phyloP scores from a whole-genome alignment of 2,113 vertebrate genomes.

The Salvelinus sp. region DNA sequence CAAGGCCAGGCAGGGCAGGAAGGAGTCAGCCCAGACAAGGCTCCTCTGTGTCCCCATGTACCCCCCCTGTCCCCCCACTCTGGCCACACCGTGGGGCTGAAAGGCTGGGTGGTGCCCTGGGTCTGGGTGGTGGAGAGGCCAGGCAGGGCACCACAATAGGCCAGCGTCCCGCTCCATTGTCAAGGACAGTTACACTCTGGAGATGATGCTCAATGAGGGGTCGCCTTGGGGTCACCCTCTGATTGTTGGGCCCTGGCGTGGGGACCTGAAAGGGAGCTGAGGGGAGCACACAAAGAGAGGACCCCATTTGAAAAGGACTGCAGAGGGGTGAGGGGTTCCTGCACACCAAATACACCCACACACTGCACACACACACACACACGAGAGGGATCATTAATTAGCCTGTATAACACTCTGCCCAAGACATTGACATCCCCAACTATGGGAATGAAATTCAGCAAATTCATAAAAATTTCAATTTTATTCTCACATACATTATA shows the following conservation, averaged over 20 bases:
- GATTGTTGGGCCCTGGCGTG: slow-evolving; percentile 76
- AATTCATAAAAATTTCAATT: neutral
- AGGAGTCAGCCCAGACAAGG: slow-evolving; percentile 54
- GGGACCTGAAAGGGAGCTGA: slow-evolving; percentile 51
- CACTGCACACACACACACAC: neutral
- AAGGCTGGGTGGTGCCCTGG: slow-evolving; percentile 16
- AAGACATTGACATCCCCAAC: neutral
- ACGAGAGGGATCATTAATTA: neutral
- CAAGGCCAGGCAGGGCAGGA: slow-evolving; percentile 37
- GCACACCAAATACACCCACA: slow-evolving; percentile 6
- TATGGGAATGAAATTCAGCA: neutral
- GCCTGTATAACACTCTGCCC: neutral
- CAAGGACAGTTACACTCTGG: slow-evolving; percentile 91
- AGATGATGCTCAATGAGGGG: slow-evolving; percentile 85
- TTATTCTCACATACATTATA: neutral
- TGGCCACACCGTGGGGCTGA: slow-evolving; percentile 26
- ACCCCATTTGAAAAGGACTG: slow-evolving; percentile 16
- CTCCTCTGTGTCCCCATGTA: slow-evolving; percentile 78
- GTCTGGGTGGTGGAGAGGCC: slow-evolving; percentile 22
- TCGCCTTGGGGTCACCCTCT: slow-evolving; percentile 84
- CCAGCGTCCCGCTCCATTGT: slow-evolving; percentile 82
- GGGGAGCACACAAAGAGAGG: slow-evolving; percentile 26
- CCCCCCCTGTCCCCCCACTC: slow-evolving; percentile 25
- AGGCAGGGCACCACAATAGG: slow-evolving; percentile 26
- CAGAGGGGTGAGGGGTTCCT: slow-evolving; percentile 3